phyloP scores from a whole-genome alignment of 2,888 invertebrate genomes.

The Ametastegia equiseti region DNA sequence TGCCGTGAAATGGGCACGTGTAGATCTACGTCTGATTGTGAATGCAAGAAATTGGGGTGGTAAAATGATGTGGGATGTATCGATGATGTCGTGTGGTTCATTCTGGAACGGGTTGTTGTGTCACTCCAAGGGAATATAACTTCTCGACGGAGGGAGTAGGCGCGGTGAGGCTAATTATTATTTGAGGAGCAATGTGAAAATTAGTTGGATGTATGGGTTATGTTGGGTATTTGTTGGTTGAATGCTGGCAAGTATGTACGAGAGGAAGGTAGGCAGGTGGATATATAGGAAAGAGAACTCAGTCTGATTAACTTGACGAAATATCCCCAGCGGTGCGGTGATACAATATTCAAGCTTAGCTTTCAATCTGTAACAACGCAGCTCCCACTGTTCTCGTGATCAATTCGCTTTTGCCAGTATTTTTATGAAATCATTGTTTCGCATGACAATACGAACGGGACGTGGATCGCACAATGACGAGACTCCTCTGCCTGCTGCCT shows the following conservation, averaged over 20 bases:
- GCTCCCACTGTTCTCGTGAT: conserved; percentile 5
- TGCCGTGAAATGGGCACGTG: no score
- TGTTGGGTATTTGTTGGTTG: no score
- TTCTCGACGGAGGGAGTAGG: no score
- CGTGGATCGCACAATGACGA: conserved; percentile 27
- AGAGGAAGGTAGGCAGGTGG: background rate
- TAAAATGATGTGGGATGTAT: no score
- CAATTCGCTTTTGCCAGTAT: conserved; percentile 42
- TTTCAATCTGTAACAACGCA: conserved; percentile 38
- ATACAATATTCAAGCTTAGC: conserved; percentile 45
- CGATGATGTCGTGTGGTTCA: no score
- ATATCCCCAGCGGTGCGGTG: background rate
- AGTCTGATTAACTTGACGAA: conserved; percentile 37
- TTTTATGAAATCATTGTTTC: conserved; percentile 46
- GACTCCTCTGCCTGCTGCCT: background rate
- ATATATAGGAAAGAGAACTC: background rate
- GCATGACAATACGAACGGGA: conserved; percentile 40
- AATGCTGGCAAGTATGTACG: background rate
- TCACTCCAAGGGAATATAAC: no score
- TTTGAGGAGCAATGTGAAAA: background rate
- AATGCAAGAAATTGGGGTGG: no score
- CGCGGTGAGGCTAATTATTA: no score
- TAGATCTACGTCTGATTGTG: no score
- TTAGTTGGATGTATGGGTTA: no score
- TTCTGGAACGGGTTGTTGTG: no score